Percentiles rank a stretch among this genome's conserved stretches.
Conservation (phyloP, 2,888 invertebrate species). For the Idaea dimidiata region DNA sequence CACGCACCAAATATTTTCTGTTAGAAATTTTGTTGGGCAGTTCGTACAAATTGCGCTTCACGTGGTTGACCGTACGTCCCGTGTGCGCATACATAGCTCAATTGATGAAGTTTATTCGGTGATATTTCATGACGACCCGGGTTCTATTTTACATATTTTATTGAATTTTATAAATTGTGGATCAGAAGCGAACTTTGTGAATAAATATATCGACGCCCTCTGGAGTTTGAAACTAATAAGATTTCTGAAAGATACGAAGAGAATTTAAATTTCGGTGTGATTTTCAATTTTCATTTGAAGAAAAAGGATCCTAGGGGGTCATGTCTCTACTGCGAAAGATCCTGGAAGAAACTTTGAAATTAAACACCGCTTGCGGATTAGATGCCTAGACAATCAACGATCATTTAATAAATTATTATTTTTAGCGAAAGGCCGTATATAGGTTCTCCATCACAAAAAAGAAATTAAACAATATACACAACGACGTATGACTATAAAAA, state of each 20-base stretch:
- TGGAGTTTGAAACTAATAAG: not conserved
- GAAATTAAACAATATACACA: no score
- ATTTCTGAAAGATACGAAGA: not conserved
- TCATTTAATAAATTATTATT: no score
- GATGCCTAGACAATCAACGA: no score
- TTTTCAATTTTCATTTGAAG: not conserved
- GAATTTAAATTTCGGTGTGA: not conserved
- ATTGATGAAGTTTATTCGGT: conserved; percentile 26
- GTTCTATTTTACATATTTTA: conserved; percentile 1
- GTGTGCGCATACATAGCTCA: conserved; percentile 22
- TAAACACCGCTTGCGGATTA: no score
- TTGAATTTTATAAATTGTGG: not conserved
- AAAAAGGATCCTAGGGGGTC: not conserved
- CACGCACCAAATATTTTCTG: not conserved
- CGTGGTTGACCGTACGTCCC: conserved; percentile 19
- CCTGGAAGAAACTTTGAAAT: no score
- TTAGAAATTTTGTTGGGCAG: conserved; percentile 15
- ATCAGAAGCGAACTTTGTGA: not conserved
- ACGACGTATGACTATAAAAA: no score
- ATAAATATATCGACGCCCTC: not conserved
- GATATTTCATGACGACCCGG: not conserved
- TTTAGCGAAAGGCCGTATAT: no score
- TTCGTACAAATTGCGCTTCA: conserved; percentile 20
- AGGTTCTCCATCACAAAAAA: no score
- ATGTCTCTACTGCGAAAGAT: conserved; percentile 8